These are phyloP conservation scores for Crossocerus cetratus DNA, from an alignment of 2,888 invertebrate species.

Conservation along the genomic window DNA sequence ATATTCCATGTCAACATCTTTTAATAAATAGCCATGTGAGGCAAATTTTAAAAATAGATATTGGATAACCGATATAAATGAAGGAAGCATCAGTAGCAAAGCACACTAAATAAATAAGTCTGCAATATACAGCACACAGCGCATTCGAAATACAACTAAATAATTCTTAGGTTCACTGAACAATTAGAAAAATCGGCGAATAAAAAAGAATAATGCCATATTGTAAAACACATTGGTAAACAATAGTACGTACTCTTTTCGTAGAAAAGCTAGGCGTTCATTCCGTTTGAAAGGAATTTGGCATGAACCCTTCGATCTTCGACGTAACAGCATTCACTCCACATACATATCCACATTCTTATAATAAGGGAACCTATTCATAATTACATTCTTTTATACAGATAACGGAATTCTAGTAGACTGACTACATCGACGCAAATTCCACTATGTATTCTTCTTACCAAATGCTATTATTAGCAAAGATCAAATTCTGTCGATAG, in stretches of 20 bases:
- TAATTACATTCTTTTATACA: conserved; percentile 51
- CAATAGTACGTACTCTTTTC: conserved; percentile 34
- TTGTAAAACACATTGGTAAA: conserved; percentile 48
- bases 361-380: conserved; percentile 45
- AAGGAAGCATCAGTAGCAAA: conserved; percentile 33
- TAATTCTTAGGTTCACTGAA: conserved; percentile 47
- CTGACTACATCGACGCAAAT: conserved; percentile 40
- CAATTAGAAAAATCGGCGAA: conserved; percentile 30
- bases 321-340: conserved; percentile 29
- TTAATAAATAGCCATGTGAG: conserved; percentile 20
- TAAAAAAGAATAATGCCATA: conserved; percentile 36
- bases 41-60: conserved; percentile 15
- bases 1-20: conserved; percentile 21
- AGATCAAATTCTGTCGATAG: conserved; percentile 54
- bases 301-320: conserved; percentile 32
- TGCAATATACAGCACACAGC: conserved; percentile 25
- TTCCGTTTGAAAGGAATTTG: conserved; percentile 27
- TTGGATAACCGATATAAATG: conserved; percentile 21
- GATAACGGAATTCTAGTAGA: conserved; percentile 41
- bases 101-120: conserved; percentile 45
- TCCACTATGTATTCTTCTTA: conserved; percentile 39
- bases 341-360: conserved; percentile 46
- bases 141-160: conserved; percentile 44
- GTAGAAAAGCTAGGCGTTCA: conserved; percentile 40
- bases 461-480: conserved; percentile 31